Base-by-base conservation (phyloP, 2,797 vertebrate genomes). In the Liparis tanakae region DNA sequence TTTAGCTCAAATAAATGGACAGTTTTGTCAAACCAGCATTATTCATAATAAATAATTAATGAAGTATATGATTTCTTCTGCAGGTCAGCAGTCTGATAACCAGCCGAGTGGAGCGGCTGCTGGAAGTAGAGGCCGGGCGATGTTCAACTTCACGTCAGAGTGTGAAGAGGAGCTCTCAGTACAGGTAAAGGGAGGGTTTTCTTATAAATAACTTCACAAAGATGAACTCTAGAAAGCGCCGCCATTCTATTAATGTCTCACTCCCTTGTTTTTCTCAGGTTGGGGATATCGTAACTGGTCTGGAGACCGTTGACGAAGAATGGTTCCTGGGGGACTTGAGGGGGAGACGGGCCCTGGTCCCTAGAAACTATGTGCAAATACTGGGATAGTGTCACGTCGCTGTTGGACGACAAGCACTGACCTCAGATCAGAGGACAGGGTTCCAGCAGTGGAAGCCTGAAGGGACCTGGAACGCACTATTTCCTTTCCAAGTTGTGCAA, bases 151-250 rank as follows among this genome's bases (percentile, higher is more conserved):
- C 83, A 75, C 86, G 1, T 95, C 96, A 37, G 90, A 96, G 67
- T 95, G 95, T 66, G 94, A 95, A 10, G 96, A 98, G 79, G 97
- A 98, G 81, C 96, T 98, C 72, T 95, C 96, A 17, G 91, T 98
- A 67, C 94, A 92, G 95, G 91, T 93, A n/a, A 0, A 3, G 83
- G 36, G 1, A 51, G 17, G 18, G 0, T 22, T 12, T 0, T 0
- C 33, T 4, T 14, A 10, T 15, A 1, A 50, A 59, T 37, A 20
- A 10, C 17, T 4, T 34, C 8, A 7, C 44, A 1, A 50, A 8
- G 56, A 22, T 0, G 13, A 41, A 43, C 4, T 20, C 2, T 14
- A 34, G 3, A 56, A 59, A 59, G 2, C 18, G 5, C 2, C 1
- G 0, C 3, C 7, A 30, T 22, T 66, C 15, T 57, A 0, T 53